Evolutionary conservation across 2,113 vertebrate genomes (phyloP).

Genomic region (Empidonax traillii): DNA sequence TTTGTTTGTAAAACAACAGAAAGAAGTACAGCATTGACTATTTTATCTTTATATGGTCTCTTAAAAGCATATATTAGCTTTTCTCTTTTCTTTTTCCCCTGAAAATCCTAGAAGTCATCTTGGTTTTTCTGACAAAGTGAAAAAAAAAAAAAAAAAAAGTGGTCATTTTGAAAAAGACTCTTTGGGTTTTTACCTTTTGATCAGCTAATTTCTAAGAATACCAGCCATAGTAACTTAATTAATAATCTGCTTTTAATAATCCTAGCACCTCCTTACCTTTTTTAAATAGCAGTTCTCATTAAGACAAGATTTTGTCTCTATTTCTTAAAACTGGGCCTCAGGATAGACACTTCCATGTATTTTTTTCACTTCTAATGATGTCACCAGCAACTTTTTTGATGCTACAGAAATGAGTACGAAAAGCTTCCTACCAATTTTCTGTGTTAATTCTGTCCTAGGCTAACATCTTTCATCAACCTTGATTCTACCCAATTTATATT

Average conservation of each 20-base stretch:
- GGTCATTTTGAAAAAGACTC: not conserved
- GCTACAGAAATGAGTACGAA: not conserved
- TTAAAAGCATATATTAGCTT: not conserved
- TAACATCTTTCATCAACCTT: not conserved
- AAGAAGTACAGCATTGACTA: not conserved
- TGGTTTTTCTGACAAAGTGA: not conserved
- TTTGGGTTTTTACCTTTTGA: not conserved
- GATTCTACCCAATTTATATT: not conserved
- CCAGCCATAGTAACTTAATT: not conserved
- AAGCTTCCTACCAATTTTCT: not conserved
- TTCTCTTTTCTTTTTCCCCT: not conserved
- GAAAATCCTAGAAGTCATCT: not conserved
- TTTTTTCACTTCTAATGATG: not conserved
- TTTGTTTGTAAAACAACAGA: not conserved
- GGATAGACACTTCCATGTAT: not conserved
- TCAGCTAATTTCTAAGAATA: not conserved
- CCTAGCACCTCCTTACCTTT: not conserved
- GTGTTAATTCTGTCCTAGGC: not conserved
- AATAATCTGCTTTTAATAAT: not conserved
- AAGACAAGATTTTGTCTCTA: not conserved
- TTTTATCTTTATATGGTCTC: not conserved
- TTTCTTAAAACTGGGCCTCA: not conserved
- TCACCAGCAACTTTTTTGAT: not conserved
- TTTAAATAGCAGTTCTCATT: not conserved
- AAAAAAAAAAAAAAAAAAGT: not conserved